Evolutionary conservation across 92 coral and sea anemone genomes (phyloP), one percentile per base, ranked within the genome.

Genomic region (Palythoa grandis): DNA sequence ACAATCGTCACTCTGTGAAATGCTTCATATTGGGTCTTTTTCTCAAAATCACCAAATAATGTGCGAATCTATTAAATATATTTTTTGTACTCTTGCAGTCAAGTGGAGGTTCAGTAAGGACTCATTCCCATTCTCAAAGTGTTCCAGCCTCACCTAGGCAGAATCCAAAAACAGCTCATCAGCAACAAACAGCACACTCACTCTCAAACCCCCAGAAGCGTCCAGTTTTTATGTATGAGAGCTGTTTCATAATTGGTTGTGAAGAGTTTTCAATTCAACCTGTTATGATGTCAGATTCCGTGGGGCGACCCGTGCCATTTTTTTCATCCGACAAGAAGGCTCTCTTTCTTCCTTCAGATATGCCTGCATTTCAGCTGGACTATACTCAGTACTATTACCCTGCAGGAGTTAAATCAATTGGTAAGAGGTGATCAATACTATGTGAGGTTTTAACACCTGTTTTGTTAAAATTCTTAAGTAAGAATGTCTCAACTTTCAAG

Each of bases 281-380:
- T 24, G 98, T 96, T 24, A 92, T 93, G 71, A 94, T 93, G 52
- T 71, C 85, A 13, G 86, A 79, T 61, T 54, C 89, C 12, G 68
- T 87, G 8, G 89, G 87, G 19, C 93, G 77, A 24, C 91, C 85
- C 39, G 82, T 74, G 1, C 92, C 99, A 73, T 97, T 97, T 88
- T 75, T 97, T 69, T 97, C 98, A 47, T 97, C 99, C 11, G 99
- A 97, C 82, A 97, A 97, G 90, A 95, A 97, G 74, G 95, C 99
- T 2, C 69, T 97, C 70, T 93, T 87, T 79, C 91, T 97, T 43
- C 99, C 99, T 38, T 83, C 94, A 7, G 99, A 97, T 68, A 91
- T 97, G 98, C 97, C 99, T 1, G 98, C 99, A 19, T 95, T 97
- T 82, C 99, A 97, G 88, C 76, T 95, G 83, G 99, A 97, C 90